Percentiles rank a stretch among this genome's conserved stretches.
Evolutionary conservation across 1,140 invertebrate species (phyloP).

Genomic region (Megathymus violae): DNA sequence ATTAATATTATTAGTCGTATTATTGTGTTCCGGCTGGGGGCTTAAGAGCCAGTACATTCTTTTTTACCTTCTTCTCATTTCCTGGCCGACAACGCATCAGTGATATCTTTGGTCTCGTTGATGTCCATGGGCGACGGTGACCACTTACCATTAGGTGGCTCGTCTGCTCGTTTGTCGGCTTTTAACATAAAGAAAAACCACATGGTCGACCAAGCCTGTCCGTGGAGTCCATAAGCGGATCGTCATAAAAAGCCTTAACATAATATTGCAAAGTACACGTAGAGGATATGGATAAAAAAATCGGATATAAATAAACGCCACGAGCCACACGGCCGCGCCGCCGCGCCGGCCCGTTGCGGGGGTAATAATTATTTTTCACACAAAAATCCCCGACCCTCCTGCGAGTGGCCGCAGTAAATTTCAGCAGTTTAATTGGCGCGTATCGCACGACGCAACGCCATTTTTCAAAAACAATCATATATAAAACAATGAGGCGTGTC

Average conservation of each 20-base stretch:
- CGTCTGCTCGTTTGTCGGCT: too few relatives aligned
- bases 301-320: constrained; percentile 2
- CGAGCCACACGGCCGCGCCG: not conserved
- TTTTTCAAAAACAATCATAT: constrained; percentile 75
- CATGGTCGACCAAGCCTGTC: not conserved
- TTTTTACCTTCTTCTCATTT: too few relatives aligned
- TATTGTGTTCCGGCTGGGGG: too few relatives aligned
- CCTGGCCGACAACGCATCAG: too few relatives aligned
- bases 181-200: too few relatives aligned
- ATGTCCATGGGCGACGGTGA: too few relatives aligned
- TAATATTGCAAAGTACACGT: not conserved
- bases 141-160: too few relatives aligned
- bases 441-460: constrained; percentile 48
- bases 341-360: not conserved
- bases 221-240: not conserved
- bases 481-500: constrained; percentile 70
- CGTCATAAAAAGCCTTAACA: not conserved
- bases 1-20: too few relatives aligned
- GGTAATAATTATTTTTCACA: constrained; percentile 20
- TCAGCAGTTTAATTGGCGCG: constrained; percentile 60
- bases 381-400: constrained; percentile 42
- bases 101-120: too few relatives aligned
- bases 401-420: constrained; percentile 63
- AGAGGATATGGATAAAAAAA: constrained; percentile 1
- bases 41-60: too few relatives aligned